Evolutionary conservation across 2,113 vertebrate species (phyloP).

Genomic region (Zootoca vivipara): DNA sequence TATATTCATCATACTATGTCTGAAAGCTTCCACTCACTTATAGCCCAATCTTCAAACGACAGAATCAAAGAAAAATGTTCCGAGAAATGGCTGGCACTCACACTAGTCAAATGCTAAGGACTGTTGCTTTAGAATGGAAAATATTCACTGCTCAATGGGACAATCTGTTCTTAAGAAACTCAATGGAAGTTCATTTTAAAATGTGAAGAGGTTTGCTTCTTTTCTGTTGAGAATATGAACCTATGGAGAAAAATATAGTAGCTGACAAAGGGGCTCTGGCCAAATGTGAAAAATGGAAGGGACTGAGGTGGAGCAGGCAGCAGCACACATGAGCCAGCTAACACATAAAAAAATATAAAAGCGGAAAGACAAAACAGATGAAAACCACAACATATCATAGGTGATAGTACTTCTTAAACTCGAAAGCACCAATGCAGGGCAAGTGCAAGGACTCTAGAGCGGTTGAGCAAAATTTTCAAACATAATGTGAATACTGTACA

Average conservation of each 20-base stretch:
- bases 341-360: background rate
- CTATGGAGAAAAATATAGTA: background rate
- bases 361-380: background rate
- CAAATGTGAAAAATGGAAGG: no score
- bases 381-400: background rate
- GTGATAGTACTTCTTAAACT: background rate
- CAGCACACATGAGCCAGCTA: background rate
- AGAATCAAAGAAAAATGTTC: background rate
- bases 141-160: background rate
- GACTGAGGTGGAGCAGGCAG: background rate
- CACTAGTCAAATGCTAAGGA: background rate
- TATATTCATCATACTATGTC: background rate
- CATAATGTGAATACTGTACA: no score
- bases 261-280: background rate
- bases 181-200: background rate
- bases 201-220: background rate
- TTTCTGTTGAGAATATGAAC: background rate
- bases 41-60: background rate
- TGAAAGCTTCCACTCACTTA: background rate
- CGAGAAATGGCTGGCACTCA: background rate
- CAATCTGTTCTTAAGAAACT: slow-evolving; percentile 13
- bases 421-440: background rate
- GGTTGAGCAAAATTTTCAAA: no score
- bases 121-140: background rate
- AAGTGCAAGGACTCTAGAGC: no score